Conservation (phyloP, 2,113 vertebrate species). For the Ochotona princeps region DNA sequence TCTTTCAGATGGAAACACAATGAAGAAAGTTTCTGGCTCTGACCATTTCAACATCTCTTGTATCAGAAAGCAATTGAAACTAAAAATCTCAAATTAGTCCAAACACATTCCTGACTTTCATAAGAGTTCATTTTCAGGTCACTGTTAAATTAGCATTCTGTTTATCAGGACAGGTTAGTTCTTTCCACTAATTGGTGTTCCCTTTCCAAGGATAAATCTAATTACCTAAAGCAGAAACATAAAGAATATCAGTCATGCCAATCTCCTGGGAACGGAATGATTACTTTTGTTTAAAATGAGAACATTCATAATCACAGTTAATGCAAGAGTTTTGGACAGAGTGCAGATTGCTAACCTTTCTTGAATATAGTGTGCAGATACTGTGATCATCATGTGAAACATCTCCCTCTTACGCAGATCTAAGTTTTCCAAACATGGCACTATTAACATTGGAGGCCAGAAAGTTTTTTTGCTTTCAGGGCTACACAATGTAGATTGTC, state of each 20-base stretch:
- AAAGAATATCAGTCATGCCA: slow-evolving; percentile 6
- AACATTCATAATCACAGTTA: background rate
- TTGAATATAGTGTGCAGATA: background rate
- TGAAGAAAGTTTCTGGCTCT: slow-evolving; percentile 60
- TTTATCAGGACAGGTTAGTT: slow-evolving; percentile 60
- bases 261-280: slow-evolving; percentile 1
- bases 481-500: background rate
- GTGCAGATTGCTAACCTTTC: background rate
- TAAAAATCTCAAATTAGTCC: slow-evolving; percentile 64
- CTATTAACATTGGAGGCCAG: background rate
- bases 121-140: slow-evolving; percentile 68
- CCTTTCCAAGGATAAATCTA: slow-evolving; percentile 57
- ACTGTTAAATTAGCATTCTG: slow-evolving; percentile 60
- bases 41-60: slow-evolving; percentile 55
- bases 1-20: slow-evolving; percentile 68
- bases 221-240: slow-evolving; percentile 21
- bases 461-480: background rate
- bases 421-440: background rate
- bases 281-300: slow-evolving; percentile 51
- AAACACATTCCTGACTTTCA: slow-evolving; percentile 68
- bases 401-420: background rate
- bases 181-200: slow-evolving; percentile 55
- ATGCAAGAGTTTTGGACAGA: background rate
- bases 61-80: slow-evolving; percentile 67
- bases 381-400: background rate